These are phyloP conservation scores for Actinopyga echinites DNA, from an alignment of 53 echinoderm and acorn worm species.

Conservation along the genomic window DNA sequence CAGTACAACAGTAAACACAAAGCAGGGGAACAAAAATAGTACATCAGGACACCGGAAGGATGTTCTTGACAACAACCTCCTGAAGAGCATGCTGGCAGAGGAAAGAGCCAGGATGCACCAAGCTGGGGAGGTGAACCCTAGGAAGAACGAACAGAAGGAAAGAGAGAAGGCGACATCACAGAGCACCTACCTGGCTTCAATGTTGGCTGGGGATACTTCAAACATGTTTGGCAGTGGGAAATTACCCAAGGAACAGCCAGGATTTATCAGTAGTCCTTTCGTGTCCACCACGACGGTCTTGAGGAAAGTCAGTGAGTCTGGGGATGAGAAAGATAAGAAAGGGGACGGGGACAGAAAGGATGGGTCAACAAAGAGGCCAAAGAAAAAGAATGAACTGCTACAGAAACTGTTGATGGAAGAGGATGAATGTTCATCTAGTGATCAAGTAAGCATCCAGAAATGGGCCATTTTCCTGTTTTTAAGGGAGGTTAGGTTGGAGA, in stretches of 20 bases:
- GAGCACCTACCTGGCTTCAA: constrained; percentile 59
- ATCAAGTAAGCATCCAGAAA: not conserved
- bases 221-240: constrained; percentile 86
- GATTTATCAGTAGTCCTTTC: constrained; percentile 87
- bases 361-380: constrained; percentile 11
- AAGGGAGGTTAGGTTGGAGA: no score
- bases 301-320: constrained; percentile 58
- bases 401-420: constrained; percentile 92
- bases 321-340: constrained; percentile 39
- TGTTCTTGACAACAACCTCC: constrained; percentile 59
- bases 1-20: constrained; percentile 7
- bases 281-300: constrained; percentile 88
- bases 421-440: constrained; percentile 36
- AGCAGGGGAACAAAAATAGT: constrained; percentile 23
- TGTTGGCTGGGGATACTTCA: constrained; percentile 78
- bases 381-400: constrained; percentile 79
- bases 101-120: constrained; percentile 19
- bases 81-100: constrained; percentile 57
- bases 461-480: no score
- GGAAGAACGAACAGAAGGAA: constrained; percentile 14
- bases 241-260: constrained; percentile 85
- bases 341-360: constrained; percentile 24
- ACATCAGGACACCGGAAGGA: constrained; percentile 24
- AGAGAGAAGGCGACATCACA: constrained; percentile 48
- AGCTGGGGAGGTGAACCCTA: not conserved